Conservation (phyloP, 2,888 invertebrate species). For the Aporophyla nigra region DNA sequence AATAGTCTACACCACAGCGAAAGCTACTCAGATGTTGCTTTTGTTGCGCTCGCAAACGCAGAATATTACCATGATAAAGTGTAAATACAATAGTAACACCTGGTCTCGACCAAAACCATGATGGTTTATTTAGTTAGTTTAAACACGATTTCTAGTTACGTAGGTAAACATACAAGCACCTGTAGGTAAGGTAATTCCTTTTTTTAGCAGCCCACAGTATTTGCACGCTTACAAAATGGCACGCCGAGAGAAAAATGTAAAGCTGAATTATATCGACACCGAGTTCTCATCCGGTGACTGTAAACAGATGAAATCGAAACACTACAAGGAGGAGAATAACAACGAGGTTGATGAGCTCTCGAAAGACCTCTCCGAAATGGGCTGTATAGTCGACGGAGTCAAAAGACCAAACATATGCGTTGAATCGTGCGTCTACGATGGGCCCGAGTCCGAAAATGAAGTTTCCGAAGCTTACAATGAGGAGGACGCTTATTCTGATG, state of each 20-base stretch:
- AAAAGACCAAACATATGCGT: conserved; percentile 86
- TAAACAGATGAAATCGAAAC: conserved; percentile 82
- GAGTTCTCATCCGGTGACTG: conserved; percentile 84
- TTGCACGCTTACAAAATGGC: conserved; percentile 85
- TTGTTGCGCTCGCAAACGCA: not conserved
- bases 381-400: conserved; percentile 86
- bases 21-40: conserved; percentile 6
- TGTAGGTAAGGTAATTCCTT: conserved; percentile 54
- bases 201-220: conserved; percentile 71
- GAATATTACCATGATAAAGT: conserved; percentile 12
- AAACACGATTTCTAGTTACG: conserved; percentile 35
- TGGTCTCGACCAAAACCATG: conserved; percentile 12
- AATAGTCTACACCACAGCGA: not conserved
- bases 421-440: conserved; percentile 82
- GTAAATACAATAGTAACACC: conserved; percentile 47
- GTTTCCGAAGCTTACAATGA: conserved; percentile 69
- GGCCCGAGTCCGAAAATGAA: conserved; percentile 75
- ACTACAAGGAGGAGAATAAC: conserved; percentile 86
- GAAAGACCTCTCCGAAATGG: conserved; percentile 87
- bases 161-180: conserved; percentile 37
- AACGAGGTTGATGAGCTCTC: conserved; percentile 87
- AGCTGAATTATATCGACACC: conserved; percentile 76
- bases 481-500: conserved; percentile 86
- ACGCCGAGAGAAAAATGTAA: conserved; percentile 79
- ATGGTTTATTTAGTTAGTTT: conserved; percentile 34